phyloP scores from a whole-genome alignment of 2,113 vertebrate species.

The Alectura lathami region DNA sequence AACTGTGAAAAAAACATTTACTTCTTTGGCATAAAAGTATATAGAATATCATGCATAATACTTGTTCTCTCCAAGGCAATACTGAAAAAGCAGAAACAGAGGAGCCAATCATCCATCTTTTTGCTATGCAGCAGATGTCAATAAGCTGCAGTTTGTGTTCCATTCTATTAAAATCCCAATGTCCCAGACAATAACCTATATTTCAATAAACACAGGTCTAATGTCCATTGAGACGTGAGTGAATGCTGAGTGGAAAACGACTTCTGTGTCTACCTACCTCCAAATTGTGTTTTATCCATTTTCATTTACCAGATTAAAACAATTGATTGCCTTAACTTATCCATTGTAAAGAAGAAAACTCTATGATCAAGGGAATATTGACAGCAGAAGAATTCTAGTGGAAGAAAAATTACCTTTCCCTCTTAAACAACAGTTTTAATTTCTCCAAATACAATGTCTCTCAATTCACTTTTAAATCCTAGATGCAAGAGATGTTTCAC shows the following conservation, averaged over 20 bases:
- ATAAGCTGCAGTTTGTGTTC: slow-evolving; percentile 59
- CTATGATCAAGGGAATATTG: background rate
- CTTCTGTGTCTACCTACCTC: slow-evolving; percentile 42
- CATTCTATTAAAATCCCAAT: slow-evolving; percentile 57
- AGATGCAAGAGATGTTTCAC: background rate
- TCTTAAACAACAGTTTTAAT: background rate
- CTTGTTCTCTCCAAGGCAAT: background rate
- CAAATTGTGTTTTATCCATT: slow-evolving; percentile 42
- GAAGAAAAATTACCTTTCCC: background rate
- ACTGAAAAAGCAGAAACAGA: slow-evolving; percentile 9
- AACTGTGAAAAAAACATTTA: slow-evolving; percentile 14
- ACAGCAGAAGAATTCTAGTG: background rate
- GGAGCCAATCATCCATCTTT: slow-evolving; percentile 39
- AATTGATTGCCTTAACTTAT: slow-evolving; percentile 14
- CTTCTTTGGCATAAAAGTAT: background rate
- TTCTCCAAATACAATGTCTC: background rate
- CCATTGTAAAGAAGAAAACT: background rate
- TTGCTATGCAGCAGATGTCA: slow-evolving; percentile 41
- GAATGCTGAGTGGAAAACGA: slow-evolving; percentile 34
- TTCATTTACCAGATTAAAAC: slow-evolving; percentile 38
- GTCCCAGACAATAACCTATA: slow-evolving; percentile 53
- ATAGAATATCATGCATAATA: slow-evolving; percentile 24
- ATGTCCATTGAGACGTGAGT: slow-evolving; percentile 36
- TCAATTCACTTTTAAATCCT: background rate
- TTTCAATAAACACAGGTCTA: slow-evolving; percentile 49